These are phyloP conservation scores for Aegithalos caudatus DNA, from an alignment of 2,113 vertebrate species.

Conservation along the genomic window DNA sequence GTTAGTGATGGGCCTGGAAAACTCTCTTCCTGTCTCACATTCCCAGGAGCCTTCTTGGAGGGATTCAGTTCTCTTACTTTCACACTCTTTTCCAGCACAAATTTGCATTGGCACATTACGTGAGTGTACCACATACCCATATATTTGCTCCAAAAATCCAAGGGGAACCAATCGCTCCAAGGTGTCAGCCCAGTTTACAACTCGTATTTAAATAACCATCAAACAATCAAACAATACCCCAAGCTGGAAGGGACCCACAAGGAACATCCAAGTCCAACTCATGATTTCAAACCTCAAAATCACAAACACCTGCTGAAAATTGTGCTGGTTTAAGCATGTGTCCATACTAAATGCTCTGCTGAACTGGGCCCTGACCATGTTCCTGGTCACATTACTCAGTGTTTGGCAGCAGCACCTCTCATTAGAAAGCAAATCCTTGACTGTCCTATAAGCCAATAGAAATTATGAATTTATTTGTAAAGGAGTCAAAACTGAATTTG, in stretches of 20 bases:
- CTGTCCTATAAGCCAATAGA: neutral
- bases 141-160: neutral
- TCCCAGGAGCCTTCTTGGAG: neutral
- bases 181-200: neutral
- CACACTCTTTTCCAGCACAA: neutral
- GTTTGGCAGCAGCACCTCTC: neutral
- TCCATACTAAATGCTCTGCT: neutral
- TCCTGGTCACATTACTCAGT: neutral
- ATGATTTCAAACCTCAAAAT: neutral
- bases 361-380: neutral
- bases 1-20: neutral
- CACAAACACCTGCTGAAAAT: neutral
- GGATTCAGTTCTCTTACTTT: neutral
- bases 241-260: neutral
- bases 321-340: neutral
- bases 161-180: neutral
- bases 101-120: rapidly evolving
- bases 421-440: neutral
- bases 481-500: neutral
- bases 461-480: neutral
- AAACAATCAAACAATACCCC: neutral
- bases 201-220: neutral
- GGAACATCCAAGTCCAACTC: neutral
- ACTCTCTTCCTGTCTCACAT: neutral
- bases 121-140: rapidly evolving